phyloP scores from a whole-genome alignment of 2,113 vertebrate genomes.

The Scomber scombrus region DNA sequence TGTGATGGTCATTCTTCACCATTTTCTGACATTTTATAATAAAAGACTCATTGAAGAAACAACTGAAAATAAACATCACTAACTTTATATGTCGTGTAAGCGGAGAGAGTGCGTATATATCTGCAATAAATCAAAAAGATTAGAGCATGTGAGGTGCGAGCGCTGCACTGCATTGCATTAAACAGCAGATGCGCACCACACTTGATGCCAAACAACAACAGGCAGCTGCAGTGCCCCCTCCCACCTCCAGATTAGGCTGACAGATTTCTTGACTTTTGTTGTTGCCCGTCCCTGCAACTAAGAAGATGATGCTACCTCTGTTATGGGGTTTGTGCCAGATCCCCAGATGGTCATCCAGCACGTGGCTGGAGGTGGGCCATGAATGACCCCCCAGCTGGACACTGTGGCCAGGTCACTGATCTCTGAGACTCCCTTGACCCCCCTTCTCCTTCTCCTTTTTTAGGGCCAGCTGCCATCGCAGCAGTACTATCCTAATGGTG shows the following conservation, averaged over 20 bases:
- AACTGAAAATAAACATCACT: neutral
- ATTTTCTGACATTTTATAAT: too few relatives aligned
- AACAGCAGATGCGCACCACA: conserved; percentile 57
- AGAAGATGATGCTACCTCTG: conserved; percentile 66
- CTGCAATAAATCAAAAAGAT: conserved; percentile 4
- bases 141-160: neutral
- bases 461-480: conserved; percentile 83
- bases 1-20: too few relatives aligned
- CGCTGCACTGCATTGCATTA: conserved; percentile 22
- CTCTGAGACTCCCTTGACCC: conserved; percentile 69
- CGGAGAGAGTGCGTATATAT: neutral
- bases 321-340: conserved; percentile 48
- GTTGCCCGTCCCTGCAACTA: conserved; percentile 53
- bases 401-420: conserved; percentile 88
- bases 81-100: neutral
- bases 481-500: conserved; percentile 78
- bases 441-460: conserved; percentile 48
- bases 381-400: conserved; percentile 86
- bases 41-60: too few relatives aligned
- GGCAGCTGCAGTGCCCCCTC: conserved; percentile 69
- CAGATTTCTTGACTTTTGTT: conserved; percentile 80
- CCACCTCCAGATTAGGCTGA: conserved; percentile 62
- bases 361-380: conserved; percentile 84
- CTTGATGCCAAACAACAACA: conserved; percentile 60
- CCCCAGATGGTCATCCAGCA: conserved; percentile 86